Base-by-base conservation (phyloP, 1,140 invertebrate genomes). In the Manduca sexta region DNA sequence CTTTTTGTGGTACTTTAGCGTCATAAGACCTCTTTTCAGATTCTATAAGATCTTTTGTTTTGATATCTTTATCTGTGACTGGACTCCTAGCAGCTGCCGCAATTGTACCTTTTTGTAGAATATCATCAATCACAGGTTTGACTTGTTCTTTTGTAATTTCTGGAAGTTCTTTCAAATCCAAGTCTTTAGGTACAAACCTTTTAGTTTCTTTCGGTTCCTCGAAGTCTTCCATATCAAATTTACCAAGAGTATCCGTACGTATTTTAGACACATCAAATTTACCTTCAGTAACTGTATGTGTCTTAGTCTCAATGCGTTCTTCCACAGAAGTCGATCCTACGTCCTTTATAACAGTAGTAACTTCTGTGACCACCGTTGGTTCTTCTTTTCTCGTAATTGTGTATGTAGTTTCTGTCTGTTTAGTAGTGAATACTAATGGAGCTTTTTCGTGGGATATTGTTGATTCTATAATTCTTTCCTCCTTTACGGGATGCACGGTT, bases 1-100 rank as follows among this genome's bases (percentile, higher is more conserved):
- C 79, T 73, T 80, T 83, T 31, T 72, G 69, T 0, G 79, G 79
- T 13, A 78, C 82, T 69, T 83, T 85, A 15, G 74, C 66, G 48
- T 85, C 78, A 35, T 84, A 85, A 13, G 72, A 81, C 42, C 79
- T 56, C 47, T 76, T 84, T 64, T 85, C 82, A n/a, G 65, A 56
- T 57, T 85, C 78, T 17, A 75, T 54, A 39, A 69, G 69, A 56
- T 84, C 82, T 66, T 79, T 60, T 8, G 40, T 60, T 68, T 74
- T 76, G 3, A 74, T 60, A 54, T 79, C 74, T 72, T 80, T 84
- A 30, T 84, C 81, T 37, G 59, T n/a, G 8, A 66, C 35, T 29
- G 82, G 82, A 52, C 76, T 85, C 46, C 66, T 64, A 30, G 74
- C 51, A 30, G 75, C 60, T 39, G 71, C 80, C 16, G 61, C 74